These are phyloP conservation scores for Julus scanicus DNA, from an alignment of 2,888 invertebrate genomes.

Conservation along the genomic window DNA sequence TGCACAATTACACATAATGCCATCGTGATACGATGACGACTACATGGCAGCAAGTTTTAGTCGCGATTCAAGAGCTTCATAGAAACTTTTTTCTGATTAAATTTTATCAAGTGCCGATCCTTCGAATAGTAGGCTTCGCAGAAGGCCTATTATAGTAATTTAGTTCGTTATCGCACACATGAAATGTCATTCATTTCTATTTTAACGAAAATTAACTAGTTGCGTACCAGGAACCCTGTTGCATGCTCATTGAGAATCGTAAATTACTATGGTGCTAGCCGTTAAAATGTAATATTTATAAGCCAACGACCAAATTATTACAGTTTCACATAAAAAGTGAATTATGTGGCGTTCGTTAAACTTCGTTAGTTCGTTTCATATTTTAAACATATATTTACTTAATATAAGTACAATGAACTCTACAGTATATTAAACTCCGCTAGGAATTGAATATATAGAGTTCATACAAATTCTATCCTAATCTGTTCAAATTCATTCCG, in stretches of 20 bases:
- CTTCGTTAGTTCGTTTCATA: too few species aligned
- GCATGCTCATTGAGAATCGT: not conserved
- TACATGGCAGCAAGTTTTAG: not conserved
- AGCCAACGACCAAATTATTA: not conserved
- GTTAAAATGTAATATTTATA: not conserved
- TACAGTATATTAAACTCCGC: too few species aligned
- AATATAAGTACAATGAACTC: too few species aligned
- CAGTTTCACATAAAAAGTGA: not conserved
- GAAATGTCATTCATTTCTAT: slow-evolving; percentile 23
- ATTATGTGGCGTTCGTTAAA: too few species aligned
- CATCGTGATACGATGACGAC: slow-evolving; percentile 11
- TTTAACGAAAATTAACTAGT: not conserved
- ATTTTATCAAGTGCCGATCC: slow-evolving; percentile 1
- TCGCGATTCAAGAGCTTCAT: not conserved
- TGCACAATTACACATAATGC: not conserved
- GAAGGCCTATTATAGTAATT: not conserved
- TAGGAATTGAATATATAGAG: too few species aligned
- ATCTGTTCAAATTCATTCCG: too few species aligned
- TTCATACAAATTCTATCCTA: too few species aligned
- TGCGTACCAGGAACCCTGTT: not conserved
- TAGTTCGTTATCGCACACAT: slow-evolving; percentile 11
- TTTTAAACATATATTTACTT: too few species aligned
- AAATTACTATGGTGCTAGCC: not conserved
- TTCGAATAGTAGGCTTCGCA: not conserved
- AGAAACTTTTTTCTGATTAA: not conserved